Percentiles rank a stretch among this genome's conserved stretches.
Conservation (phyloP, 2,797 vertebrate genomes). For the Atherinosoma microstoma region DNA sequence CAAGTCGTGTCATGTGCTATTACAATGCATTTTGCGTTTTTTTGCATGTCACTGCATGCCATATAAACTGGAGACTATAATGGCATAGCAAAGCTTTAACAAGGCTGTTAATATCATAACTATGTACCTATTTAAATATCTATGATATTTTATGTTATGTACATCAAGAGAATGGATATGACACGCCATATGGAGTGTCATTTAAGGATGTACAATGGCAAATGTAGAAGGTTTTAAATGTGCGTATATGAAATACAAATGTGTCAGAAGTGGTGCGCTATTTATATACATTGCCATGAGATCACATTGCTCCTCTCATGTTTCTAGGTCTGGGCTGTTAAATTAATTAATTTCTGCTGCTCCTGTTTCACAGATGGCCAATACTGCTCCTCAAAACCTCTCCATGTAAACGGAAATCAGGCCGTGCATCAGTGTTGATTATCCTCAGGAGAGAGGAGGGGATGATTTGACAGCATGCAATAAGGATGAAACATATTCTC, state of each 20-base stretch:
- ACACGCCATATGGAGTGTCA: background rate
- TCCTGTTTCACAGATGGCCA: conserved; percentile 38
- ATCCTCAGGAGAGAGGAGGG: conserved; percentile 9
- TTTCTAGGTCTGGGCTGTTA: conserved; percentile 28
- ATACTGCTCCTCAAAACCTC: conserved; percentile 18
- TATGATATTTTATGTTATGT: too few relatives aligned
- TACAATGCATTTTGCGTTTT: background rate
- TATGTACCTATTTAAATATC: too few relatives aligned
- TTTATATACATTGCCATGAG: background rate
- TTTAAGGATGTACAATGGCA: background rate
- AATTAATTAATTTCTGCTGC: conserved; percentile 38
- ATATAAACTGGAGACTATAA: background rate
- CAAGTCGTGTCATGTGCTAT: background rate
- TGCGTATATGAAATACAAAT: background rate
- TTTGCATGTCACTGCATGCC: too few relatives aligned
- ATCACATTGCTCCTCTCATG: background rate
- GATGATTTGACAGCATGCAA: conserved; percentile 8
- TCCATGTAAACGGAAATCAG: conserved; percentile 38
- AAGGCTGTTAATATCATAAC: too few relatives aligned
- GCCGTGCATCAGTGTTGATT: background rate
- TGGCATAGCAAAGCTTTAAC: background rate
- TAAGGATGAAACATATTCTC: conserved; percentile 26
- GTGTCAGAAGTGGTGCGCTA: background rate
- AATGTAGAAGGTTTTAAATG: background rate
- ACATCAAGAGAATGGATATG: too few relatives aligned